Percentiles rank a stretch among this genome's conserved stretches.
These are phyloP conservation scores for Axis porcinus DNA, from an alignment of 2,113 vertebrate genomes.

Conservation along the genomic window DNA sequence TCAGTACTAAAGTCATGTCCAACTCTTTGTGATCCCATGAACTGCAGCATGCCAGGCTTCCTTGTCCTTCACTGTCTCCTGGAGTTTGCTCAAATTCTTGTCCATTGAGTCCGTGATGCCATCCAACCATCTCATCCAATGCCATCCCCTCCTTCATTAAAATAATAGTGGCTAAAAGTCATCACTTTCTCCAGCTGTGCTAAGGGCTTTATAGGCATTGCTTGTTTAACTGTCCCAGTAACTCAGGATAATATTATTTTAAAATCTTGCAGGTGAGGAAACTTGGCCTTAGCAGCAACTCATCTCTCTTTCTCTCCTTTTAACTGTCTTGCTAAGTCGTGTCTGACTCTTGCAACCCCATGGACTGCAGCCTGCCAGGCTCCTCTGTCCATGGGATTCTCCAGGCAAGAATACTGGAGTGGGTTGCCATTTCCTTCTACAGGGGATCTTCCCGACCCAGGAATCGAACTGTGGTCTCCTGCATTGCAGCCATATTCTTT, in stretches of 20 bases:
- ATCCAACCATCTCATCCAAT: no score
- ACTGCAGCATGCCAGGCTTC: no score
- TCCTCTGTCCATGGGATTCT: not conserved
- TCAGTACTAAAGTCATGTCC: no score
- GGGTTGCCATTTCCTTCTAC: not conserved
- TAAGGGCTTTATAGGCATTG: not conserved
- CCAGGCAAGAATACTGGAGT: not conserved
- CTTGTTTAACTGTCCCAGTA: not conserved
- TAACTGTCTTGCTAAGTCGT: no score
- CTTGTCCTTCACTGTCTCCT: no score
- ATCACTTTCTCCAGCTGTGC: not conserved
- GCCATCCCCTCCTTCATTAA: no score
- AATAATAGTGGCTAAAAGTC: not conserved
- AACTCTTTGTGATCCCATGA: no score
- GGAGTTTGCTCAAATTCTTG: no score
- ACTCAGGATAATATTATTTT: not conserved
- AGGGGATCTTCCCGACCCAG: not conserved
- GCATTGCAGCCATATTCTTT: not conserved
- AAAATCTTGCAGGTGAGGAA: not conserved
- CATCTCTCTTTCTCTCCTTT: no score
- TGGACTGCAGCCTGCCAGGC: not conserved
- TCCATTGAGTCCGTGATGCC: no score
- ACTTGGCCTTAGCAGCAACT: no score
- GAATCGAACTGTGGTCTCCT: not conserved
- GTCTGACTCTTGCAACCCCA: accelerated